phyloP scores from a whole-genome alignment of 1,140 invertebrate species.

The Rhyzopertha dominica region DNA sequence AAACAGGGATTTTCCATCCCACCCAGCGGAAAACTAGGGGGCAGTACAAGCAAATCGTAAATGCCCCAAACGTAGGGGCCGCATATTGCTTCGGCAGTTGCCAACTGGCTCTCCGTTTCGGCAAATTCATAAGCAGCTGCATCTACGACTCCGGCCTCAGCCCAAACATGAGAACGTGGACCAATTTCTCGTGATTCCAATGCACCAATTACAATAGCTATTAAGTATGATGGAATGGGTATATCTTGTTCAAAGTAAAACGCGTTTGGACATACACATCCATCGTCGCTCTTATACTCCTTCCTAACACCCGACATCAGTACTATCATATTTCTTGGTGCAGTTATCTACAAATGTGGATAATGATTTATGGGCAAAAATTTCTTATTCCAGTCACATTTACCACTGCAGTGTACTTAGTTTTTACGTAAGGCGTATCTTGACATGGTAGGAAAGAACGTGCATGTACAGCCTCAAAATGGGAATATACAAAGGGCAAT shows the following conservation, averaged over 20 bases:
- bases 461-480: slow-evolving; percentile 86
- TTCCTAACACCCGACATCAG: slow-evolving; percentile 82
- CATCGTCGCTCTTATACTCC: slow-evolving; percentile 40
- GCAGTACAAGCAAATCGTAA: slow-evolving; percentile 88
- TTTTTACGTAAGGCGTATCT: slow-evolving; percentile 90
- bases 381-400: no score
- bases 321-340: slow-evolving; percentile 70
- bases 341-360: slow-evolving; percentile 59
- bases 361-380: no score
- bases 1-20: slow-evolving; percentile 98
- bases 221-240: slow-evolving; percentile 69
- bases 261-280: slow-evolving; percentile 38
- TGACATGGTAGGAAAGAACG: slow-evolving; percentile 88
- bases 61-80: slow-evolving; percentile 80
- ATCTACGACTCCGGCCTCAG: slow-evolving; percentile 81
- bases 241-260: slow-evolving; percentile 72
- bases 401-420: slow-evolving; percentile 78
- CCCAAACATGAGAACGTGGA: slow-evolving; percentile 77
- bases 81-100: slow-evolving; percentile 75
- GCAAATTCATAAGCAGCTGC: slow-evolving; percentile 82
- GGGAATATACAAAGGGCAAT: no score
- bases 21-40: slow-evolving; percentile 91
- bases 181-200: slow-evolving; percentile 73
- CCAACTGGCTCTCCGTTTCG: slow-evolving; percentile 79
- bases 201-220: slow-evolving; percentile 84